These are phyloP conservation scores for Melanotaenia maccullochi DNA, from an alignment of 2,797 vertebrate genomes.

Conservation along the genomic window DNA sequence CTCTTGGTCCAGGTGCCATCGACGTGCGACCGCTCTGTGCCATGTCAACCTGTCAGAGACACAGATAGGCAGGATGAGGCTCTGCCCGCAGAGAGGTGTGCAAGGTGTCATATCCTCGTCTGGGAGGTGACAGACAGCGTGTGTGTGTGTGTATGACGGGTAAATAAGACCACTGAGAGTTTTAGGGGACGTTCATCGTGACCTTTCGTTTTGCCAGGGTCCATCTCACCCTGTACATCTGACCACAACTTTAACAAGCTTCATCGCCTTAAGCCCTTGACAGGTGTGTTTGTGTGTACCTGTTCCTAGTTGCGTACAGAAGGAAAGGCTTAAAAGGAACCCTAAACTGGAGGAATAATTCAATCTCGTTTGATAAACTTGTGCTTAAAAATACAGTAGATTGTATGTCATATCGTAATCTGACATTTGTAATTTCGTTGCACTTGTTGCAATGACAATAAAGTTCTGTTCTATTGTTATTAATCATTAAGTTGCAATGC, in stretches of 20 bases:
- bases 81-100: constrained; percentile 69
- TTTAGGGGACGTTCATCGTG: constrained; percentile 66
- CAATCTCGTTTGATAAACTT: background rate
- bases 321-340: constrained; percentile 11
- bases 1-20: constrained; percentile 61
- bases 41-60: constrained; percentile 70
- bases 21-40: constrained; percentile 53
- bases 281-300: constrained; percentile 47
- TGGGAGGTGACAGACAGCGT: constrained; percentile 72
- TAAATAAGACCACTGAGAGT: constrained; percentile 74
- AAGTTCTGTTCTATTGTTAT: too few species aligned
- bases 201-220: constrained; percentile 77
- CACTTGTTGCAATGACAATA: too few species aligned
- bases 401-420: too few species aligned
- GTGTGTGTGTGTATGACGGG: constrained; percentile 77
- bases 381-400: too few species aligned
- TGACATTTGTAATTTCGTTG: too few species aligned
- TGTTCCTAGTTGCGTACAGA: background rate
- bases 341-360: background rate
- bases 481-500: too few species aligned
- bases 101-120: constrained; percentile 71
- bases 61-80: constrained; percentile 49
- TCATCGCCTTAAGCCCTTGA: constrained; percentile 53
- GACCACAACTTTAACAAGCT: constrained; percentile 72
- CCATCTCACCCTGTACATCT: constrained; percentile 64